These are phyloP conservation scores for Lamprologus lemairii DNA, from an alignment of 2,113 vertebrate species.

Conservation along the genomic window DNA sequence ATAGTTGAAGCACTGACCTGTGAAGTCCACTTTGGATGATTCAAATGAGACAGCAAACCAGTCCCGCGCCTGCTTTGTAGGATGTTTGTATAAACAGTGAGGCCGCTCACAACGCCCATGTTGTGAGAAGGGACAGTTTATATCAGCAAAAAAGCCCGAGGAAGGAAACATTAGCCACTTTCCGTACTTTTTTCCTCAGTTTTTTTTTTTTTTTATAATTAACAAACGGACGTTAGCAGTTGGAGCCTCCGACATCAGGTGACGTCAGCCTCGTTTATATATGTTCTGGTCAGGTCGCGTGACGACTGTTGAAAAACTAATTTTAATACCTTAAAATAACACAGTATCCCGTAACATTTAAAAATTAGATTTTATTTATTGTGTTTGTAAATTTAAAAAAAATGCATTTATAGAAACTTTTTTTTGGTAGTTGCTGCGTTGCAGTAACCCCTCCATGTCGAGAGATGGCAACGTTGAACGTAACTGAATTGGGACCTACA, in stretches of 20 bases:
- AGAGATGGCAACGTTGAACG: neutral
- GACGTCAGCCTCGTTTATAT: neutral
- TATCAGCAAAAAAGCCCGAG: slow-evolving; percentile 32
- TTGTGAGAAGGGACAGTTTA: slow-evolving; percentile 39
- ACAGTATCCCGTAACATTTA: neutral
- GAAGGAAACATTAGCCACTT: slow-evolving; percentile 59
- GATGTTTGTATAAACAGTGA: slow-evolving; percentile 62
- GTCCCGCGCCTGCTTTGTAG: neutral
- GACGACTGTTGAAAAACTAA: neutral
- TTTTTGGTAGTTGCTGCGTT: neutral
- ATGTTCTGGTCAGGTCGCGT: neutral
- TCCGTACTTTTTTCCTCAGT: rapidly evolving
- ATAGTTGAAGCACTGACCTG: slow-evolving; percentile 38
- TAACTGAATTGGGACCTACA: neutral
- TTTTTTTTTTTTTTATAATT: neutral
- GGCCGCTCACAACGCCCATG: slow-evolving; percentile 30
- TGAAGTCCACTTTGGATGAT: neutral
- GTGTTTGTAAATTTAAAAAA: neutral
- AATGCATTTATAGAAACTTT: neutral
- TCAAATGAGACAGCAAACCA: neutral
- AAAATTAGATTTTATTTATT: neutral
- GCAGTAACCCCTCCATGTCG: neutral
- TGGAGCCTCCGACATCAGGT: rapidly evolving
- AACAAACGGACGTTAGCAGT: rapidly evolving
- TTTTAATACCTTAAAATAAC: neutral